Evolutionary conservation across 2,888 invertebrate species (phyloP), one percentile per base, ranked within the genome.

Genomic region (Pseudococcus longispinus): DNA sequence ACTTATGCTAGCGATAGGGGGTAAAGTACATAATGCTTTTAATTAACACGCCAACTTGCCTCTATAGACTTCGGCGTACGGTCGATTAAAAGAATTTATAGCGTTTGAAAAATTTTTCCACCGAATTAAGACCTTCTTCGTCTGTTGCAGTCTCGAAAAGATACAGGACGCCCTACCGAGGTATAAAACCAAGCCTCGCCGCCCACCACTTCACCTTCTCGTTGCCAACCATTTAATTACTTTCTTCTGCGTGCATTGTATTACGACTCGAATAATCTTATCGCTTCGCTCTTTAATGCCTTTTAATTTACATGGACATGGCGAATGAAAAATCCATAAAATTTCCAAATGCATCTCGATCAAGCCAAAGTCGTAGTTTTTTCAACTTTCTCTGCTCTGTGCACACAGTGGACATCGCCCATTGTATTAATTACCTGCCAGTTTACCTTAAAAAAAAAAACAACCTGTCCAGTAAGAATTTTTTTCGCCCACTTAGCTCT

Each of bases 11-110:
- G n/a, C 77, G n/a, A 80, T 42, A 42, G 77, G 77, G 77, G 77
- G 37, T 80, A 80, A 80, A 80, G 37, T 80, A 80, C 42, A 42
- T 80, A 80, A 80, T 80, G 77, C 77, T 80, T 80, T 80, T 80
- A 80, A 80, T 80, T 80, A 80, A 80, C 77, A 70, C 70, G 29
- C 70, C 70, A 29, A 70, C 60, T 60, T 23, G 60, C 60, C 9
- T 23, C 60, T 60, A 60, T 60, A 70, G 13, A 29, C 42, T 11
- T n/a, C 42, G 37, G 77, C 8, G 29, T 80, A 42, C 1, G 18
- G 29, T 80, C 42, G 37, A 80, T 29, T 80, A 80, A 80, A 80
- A 80, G 77, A 80, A 70, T 29, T 70, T 70, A 60, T 70, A 70
- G 13, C 13, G 70, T 70, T 70, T 70, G 70, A 70, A 70, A n/a